Evolutionary conservation across 2,888 invertebrate genomes (phyloP).

Genomic region (Lasius platythorax): DNA sequence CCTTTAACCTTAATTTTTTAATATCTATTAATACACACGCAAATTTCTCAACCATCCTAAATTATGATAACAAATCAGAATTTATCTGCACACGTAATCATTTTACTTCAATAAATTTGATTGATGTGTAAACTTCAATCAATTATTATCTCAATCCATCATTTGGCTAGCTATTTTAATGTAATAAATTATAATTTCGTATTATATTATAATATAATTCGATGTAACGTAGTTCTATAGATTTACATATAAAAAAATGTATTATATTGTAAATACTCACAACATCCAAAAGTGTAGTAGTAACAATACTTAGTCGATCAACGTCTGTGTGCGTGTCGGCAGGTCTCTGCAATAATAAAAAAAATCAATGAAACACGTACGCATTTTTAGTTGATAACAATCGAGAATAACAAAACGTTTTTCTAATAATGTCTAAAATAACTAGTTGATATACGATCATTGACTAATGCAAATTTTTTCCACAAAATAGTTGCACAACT

Average conservation of each 20-base stretch:
- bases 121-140: not conserved
- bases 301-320: constrained; percentile 80
- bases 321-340: constrained; percentile 60
- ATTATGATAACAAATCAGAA: not conserved
- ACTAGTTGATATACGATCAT: not conserved
- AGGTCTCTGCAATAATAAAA: constrained; percentile 32
- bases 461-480: not conserved
- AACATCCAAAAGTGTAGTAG: constrained; percentile 80
- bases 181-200: not conserved
- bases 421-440: constrained; percentile 5
- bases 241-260: not conserved
- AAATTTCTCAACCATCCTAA: not conserved
- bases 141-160: not conserved
- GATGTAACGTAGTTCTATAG: not conserved
- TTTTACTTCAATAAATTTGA: not conserved
- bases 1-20: constrained; percentile 77
- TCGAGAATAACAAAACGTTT: not conserved
- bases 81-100: not conserved
- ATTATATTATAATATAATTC: not conserved
- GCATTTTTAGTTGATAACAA: not conserved
- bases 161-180: not conserved
- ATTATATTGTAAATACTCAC: constrained; percentile 71
- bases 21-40: not conserved
- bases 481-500: not conserved
- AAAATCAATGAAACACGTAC: not conserved